phyloP scores from a whole-genome alignment of 2,888 invertebrate species.

The Leptinotarsa peninsularis region DNA sequence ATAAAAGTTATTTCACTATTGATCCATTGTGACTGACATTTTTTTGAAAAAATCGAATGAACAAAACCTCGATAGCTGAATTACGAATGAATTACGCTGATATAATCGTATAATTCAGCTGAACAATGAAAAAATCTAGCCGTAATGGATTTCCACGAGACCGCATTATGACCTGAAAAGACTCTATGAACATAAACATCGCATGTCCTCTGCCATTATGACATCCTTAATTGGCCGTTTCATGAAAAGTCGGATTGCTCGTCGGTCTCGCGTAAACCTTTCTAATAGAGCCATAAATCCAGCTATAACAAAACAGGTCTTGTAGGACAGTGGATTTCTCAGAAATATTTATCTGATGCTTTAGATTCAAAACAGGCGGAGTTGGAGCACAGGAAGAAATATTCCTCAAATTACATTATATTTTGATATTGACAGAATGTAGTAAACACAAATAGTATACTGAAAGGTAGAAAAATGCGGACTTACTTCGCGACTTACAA shows the following conservation, averaged over 20 bases:
- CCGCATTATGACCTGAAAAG: slow-evolving; percentile 5
- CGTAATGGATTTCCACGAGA: slow-evolving; percentile 1
- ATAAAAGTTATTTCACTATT: too few species aligned
- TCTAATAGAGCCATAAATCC: slow-evolving; percentile 54
- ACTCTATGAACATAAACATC: slow-evolving; percentile 21
- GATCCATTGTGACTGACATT: not conserved
- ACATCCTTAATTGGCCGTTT: slow-evolving; percentile 53
- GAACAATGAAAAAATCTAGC: not conserved
- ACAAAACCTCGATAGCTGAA: not conserved
- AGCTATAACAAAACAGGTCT: slow-evolving; percentile 46
- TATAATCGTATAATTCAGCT: not conserved
- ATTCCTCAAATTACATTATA: too few species aligned
- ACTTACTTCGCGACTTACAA: too few species aligned
- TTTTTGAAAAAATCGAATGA: not conserved
- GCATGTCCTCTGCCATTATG: slow-evolving; percentile 33
- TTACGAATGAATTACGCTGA: not conserved
- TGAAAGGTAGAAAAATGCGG: too few species aligned
- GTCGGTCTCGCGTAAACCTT: slow-evolving; percentile 46
- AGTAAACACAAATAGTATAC: too few species aligned
- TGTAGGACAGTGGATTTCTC: slow-evolving; percentile 34
- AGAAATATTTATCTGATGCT: slow-evolving; percentile 27
- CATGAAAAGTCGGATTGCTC: slow-evolving; percentile 48
- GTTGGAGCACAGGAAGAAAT: too few species aligned
- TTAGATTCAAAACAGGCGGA: not conserved
- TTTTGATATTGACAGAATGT: too few species aligned